Percentiles rank a stretch among this genome's conserved stretches.
phyloP scores from a whole-genome alignment of 2,113 vertebrate genomes.

The Dromiciops gliroides region DNA sequence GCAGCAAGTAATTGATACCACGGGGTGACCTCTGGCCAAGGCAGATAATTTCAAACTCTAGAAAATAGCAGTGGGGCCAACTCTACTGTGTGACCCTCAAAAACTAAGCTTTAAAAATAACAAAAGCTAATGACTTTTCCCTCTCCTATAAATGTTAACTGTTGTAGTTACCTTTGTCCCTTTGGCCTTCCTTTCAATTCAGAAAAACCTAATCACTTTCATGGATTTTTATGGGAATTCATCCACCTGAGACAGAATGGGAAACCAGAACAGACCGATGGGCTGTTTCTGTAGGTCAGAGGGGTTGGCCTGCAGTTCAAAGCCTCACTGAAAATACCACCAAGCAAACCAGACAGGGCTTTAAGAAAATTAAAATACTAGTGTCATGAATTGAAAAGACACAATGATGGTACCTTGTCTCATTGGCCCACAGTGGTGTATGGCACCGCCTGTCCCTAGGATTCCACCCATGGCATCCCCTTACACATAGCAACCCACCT shows the following conservation, averaged over 20 bases:
- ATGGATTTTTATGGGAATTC: conserved; percentile 63
- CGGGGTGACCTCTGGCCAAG: conserved; percentile 78
- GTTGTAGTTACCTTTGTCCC: conserved; percentile 40
- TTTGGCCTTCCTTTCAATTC: conserved; percentile 48
- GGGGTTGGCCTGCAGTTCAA: not conserved
- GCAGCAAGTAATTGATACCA: conserved; percentile 83
- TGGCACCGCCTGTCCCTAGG: too few relatives aligned
- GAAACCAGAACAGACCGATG: conserved; percentile 34
- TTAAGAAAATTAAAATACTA: not conserved
- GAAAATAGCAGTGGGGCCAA: conserved; percentile 19
- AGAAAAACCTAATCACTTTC: conserved; percentile 51
- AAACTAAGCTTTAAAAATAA: not conserved
- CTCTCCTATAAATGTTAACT: not conserved
- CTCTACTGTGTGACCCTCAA: conserved; percentile 53
- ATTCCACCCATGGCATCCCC: not conserved
- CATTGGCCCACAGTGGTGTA: not conserved
- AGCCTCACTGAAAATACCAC: not conserved
- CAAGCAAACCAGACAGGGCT: not conserved
- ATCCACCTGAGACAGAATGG: conserved; percentile 42
- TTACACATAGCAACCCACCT: not conserved
- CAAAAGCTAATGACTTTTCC: not conserved
- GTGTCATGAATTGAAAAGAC: not conserved
- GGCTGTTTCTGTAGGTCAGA: not conserved
- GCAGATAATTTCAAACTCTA: conserved; percentile 67
- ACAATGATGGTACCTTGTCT: not conserved